A percentile compares a stretch with the other conserved stretches of the same genome.
Evolutionary conservation across 2,113 vertebrate species (phyloP).

Genomic region (Erinaceus europaeus): DNA sequence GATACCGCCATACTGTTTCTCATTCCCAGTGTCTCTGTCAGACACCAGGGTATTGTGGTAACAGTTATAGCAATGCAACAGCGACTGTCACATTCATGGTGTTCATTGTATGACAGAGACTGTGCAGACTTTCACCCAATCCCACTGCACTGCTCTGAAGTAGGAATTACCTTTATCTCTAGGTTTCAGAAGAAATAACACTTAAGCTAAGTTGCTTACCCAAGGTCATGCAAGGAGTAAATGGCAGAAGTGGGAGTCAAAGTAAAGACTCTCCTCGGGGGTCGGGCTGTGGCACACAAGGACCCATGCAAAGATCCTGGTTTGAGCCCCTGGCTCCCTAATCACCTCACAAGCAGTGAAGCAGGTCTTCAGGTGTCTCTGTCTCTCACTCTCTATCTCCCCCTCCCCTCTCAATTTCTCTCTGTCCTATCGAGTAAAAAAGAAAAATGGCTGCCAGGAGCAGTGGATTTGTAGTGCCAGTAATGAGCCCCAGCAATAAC

Average conservation of each 20-base stretch:
- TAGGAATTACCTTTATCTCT: not conserved
- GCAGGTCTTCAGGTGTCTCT: no score
- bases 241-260: not conserved
- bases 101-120: not conserved
- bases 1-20: no score
- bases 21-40: no score
- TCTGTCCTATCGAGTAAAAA: no score
- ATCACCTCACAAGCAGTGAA: not conserved
- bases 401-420: no score
- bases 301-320: not conserved
- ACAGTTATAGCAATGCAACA: no score
- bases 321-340: not conserved
- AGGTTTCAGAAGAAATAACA: not conserved
- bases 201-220: constrained; percentile 13
- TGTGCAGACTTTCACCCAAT: not conserved
- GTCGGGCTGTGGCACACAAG: no score
- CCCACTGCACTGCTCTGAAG: not conserved
- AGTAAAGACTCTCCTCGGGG: no score
- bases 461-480: no score
- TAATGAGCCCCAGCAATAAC: no score
- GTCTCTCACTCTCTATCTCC: no score
- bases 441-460: no score
- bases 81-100: not conserved
- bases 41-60: not conserved
- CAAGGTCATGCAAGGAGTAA: not conserved